These are phyloP conservation scores for Butorides virescens DNA, from an alignment of 2,113 vertebrate genomes.

Conservation along the genomic window DNA sequence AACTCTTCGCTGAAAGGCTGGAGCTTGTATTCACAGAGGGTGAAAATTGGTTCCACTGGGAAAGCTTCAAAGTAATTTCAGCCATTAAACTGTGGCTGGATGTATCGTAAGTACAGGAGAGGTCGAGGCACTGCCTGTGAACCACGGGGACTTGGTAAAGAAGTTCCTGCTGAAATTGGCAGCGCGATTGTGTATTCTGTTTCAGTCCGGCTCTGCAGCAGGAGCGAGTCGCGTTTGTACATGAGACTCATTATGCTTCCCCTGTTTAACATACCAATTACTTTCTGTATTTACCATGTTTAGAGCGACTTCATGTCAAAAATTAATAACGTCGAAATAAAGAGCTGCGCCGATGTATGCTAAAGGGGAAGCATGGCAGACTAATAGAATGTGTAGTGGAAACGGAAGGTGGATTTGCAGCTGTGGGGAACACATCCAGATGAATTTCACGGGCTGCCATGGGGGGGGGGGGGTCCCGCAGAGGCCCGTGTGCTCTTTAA, in stretches of 20 bases:
- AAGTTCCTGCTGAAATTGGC: constrained; percentile 32
- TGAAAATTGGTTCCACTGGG: constrained; percentile 73
- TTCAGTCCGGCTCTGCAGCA: not conserved
- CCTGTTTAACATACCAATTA: constrained; percentile 53
- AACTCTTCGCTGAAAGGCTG: constrained; percentile 55
- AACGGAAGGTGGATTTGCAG: not conserved
- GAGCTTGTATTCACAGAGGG: constrained; percentile 60
- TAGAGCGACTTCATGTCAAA: constrained; percentile 36
- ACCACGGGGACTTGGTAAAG: constrained; percentile 50
- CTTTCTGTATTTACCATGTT: constrained; percentile 48
- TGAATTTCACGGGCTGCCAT: not conserved
- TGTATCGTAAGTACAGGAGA: constrained; percentile 62
- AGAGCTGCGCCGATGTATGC: not conserved
- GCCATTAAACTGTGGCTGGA: constrained; percentile 72
- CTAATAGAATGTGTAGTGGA: not conserved
- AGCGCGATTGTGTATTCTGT: not conserved
- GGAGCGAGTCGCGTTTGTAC: constrained; percentile 4
- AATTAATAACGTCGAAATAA: constrained; percentile 50
- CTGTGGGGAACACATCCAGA: not conserved
- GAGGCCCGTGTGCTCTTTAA: not conserved
- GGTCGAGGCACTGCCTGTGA: constrained; percentile 27
- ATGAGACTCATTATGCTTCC: constrained; percentile 45
- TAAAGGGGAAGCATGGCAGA: not conserved
- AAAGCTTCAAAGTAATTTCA: constrained; percentile 72
- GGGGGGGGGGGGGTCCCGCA: not conserved